Evolutionary conservation across 2,888 invertebrate genomes (phyloP).

Genomic region (Andrena chrysosceles): DNA sequence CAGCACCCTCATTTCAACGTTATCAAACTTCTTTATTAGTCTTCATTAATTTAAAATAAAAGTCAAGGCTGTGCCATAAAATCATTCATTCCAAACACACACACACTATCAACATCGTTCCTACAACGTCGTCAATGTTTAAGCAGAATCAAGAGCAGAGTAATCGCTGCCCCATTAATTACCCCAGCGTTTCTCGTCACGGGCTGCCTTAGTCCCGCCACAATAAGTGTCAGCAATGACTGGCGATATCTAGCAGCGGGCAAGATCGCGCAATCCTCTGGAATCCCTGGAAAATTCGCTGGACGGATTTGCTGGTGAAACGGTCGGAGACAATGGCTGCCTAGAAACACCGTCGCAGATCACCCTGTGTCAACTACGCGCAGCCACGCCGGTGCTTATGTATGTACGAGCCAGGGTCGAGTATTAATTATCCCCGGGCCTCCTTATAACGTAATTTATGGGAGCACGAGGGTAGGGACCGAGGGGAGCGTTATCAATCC

Average conservation of each 20-base stretch:
- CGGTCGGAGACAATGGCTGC: slow-evolving; percentile 46
- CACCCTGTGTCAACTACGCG: slow-evolving; percentile 60
- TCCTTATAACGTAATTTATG: slow-evolving; percentile 83
- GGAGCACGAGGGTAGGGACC: slow-evolving; percentile 71
- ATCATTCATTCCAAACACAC: not conserved
- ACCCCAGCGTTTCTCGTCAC: not conserved
- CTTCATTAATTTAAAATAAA: not conserved
- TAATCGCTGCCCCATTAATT: slow-evolving; percentile 32
- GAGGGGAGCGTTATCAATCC: slow-evolving; percentile 81
- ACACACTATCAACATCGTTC: not conserved
- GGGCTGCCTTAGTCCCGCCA: not conserved
- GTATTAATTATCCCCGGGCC: slow-evolving; percentile 79
- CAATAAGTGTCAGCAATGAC: slow-evolving; percentile 42
- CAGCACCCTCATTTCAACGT: too few relatives aligned
- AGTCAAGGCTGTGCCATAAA: not conserved
- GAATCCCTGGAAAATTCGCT: slow-evolving; percentile 17
- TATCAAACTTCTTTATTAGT: too few relatives aligned
- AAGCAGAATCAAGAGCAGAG: not conserved
- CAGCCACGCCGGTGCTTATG: slow-evolving; percentile 63
- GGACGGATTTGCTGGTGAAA: slow-evolving; percentile 44
- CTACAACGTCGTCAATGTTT: not conserved
- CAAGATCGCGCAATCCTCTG: slow-evolving; percentile 34
- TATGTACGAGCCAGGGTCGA: slow-evolving; percentile 53
- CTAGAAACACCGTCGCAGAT: slow-evolving; percentile 55
- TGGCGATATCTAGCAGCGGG: slow-evolving; percentile 19